Conservation (phyloP, 64 coral and sea anemone species). For the Montipora sp. region DNA sequence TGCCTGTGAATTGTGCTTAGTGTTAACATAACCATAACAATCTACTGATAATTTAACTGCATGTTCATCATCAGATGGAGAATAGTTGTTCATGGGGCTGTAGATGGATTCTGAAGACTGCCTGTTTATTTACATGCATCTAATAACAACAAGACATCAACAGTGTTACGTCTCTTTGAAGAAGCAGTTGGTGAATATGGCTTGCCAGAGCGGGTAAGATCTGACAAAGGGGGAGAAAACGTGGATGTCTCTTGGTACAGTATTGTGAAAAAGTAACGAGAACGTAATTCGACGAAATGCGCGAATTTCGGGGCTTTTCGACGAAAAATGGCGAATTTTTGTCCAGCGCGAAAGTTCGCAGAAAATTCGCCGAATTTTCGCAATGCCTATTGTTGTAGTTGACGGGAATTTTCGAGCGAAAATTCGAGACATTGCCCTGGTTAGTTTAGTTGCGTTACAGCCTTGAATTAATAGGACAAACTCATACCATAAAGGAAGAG, state of each 20-base stretch:
- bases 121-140: conserved; percentile 18
- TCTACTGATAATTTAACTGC: neutral
- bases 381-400: too few relatives aligned
- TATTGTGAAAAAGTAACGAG: too few relatives aligned
- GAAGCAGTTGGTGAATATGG: conserved; percentile 70
- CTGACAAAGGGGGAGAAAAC: conserved; percentile 67
- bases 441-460: too few relatives aligned
- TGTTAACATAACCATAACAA: neutral
- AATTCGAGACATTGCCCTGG: neutral
- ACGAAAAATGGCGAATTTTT: too few relatives aligned
- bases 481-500: too few relatives aligned
- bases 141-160: conserved; percentile 51
- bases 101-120: conserved; percentile 41
- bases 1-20: neutral
- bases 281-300: neutral
- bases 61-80: conserved; percentile 26
- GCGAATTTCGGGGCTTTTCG: too few relatives aligned
- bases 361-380: too few relatives aligned
- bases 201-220: conserved; percentile 61
- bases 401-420: too few relatives aligned
- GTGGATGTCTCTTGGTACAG: conserved; percentile 26
- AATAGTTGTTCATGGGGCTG: conserved; percentile 23
- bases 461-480: too few relatives aligned
- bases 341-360: too few relatives aligned
- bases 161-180: conserved; percentile 53